These are phyloP conservation scores for Protobothrops flavoviridis DNA, from an alignment of 2,113 vertebrate species.

Conservation along the genomic window DNA sequence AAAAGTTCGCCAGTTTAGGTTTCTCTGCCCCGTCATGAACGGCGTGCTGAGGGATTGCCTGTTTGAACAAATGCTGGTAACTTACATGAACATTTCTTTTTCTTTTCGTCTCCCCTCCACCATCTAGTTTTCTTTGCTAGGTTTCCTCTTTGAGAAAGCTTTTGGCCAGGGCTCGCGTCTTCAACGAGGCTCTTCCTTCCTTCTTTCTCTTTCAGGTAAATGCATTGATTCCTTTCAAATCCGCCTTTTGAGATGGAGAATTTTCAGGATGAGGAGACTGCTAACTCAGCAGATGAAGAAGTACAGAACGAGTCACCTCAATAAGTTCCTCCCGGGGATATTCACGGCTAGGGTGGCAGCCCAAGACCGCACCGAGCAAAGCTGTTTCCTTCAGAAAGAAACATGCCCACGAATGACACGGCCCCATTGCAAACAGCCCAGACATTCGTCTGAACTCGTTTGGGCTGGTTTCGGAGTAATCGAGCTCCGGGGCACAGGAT, in stretches of 20 bases:
- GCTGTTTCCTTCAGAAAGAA: neutral
- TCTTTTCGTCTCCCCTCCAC: neutral
- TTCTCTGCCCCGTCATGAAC: slow-evolving; percentile 27
- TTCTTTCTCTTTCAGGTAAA: neutral
- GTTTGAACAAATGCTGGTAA: slow-evolving; percentile 63
- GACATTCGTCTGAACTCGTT: neutral
- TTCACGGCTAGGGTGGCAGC: neutral
- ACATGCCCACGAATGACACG: neutral
- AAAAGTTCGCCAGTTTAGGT: slow-evolving; percentile 10
- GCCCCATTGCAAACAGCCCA: too few relatives aligned
- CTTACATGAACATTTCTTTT: slow-evolving; percentile 65
- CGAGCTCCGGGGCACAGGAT: neutral
- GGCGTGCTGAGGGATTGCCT: slow-evolving; percentile 24
- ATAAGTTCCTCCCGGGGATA: neutral
- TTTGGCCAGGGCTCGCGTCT: neutral
- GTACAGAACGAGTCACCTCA: neutral
- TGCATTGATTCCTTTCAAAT: neutral
- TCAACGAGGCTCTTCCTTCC: neutral
- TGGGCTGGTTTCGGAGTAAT: neutral
- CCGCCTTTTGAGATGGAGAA: neutral
- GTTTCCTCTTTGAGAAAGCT: neutral
- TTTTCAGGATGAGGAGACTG: neutral
- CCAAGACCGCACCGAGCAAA: neutral
- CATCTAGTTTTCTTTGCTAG: neutral
- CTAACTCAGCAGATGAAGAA: neutral